Evolutionary conservation across 2,113 vertebrate genomes (phyloP).

Genomic region (Neolamprologus ventralis): DNA sequence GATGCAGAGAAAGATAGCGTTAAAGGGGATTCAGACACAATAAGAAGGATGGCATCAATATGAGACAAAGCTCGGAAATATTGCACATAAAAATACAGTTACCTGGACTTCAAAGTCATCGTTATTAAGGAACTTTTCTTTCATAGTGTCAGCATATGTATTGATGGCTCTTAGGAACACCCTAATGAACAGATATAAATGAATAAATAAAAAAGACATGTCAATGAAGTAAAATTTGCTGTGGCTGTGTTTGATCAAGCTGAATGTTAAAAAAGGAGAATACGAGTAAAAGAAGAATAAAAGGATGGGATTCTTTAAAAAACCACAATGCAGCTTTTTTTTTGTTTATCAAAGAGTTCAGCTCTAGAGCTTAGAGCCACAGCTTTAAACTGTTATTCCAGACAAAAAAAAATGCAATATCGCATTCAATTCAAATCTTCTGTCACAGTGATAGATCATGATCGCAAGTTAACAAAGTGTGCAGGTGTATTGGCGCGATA

Average conservation of each 20-base stretch:
- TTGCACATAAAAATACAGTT: not conserved
- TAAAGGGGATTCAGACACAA: not conserved
- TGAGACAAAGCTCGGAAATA: not conserved
- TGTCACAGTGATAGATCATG: not conserved
- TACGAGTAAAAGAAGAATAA: not conserved
- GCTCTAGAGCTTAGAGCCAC: not conserved
- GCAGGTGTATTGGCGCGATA: not conserved
- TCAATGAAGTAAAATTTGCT: not conserved
- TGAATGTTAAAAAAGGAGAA: not conserved
- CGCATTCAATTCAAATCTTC: conserved; percentile 10
- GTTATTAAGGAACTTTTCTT: conserved; percentile 91
- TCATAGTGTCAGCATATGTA: conserved; percentile 95
- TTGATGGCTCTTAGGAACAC: conserved; percentile 96
- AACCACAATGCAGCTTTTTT: not conserved
- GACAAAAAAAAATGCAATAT: not conserved
- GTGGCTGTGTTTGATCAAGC: not conserved
- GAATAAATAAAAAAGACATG: not conserved
- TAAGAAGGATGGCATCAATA: not conserved
- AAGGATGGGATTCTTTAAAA: not conserved
- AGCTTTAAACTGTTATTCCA: not conserved
- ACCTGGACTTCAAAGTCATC: conserved; percentile 95
- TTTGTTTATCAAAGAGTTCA: not conserved
- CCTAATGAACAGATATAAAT: conserved; percentile 40
- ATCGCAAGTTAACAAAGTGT: not conserved
- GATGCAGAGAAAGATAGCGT: not conserved